A percentile compares a stretch with the other conserved stretches of the same genome.
Evolutionary conservation across 2,888 invertebrate species (phyloP).

Genomic region (Cheilosia grossa): DNA sequence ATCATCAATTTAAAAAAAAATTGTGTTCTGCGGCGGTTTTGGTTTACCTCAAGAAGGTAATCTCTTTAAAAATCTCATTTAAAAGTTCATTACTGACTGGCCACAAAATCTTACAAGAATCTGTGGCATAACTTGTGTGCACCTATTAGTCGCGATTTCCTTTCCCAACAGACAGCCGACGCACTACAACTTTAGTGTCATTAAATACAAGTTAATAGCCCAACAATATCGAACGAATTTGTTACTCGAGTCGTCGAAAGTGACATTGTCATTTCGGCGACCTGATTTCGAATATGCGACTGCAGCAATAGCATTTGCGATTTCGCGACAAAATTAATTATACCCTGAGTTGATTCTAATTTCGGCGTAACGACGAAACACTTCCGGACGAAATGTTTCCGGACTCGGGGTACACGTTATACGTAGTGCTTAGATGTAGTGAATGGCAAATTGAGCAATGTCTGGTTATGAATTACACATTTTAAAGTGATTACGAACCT

Average conservation of each 20-base stretch:
- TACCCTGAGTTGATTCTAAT: slow-evolving; percentile 70
- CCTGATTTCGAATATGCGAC: slow-evolving; percentile 53
- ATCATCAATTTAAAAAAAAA: no score
- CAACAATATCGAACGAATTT: slow-evolving; percentile 18
- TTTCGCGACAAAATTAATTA: slow-evolving; percentile 71
- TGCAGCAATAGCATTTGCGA: slow-evolving; percentile 50
- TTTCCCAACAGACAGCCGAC: slow-evolving; percentile 5
- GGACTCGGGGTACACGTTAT: neutral
- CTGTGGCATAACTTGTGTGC: neutral
- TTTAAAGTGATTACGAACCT: slow-evolving; percentile 65
- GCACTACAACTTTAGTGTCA: slow-evolving; percentile 22
- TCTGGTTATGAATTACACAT: slow-evolving; percentile 64
- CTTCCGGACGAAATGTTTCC: slow-evolving; percentile 55
- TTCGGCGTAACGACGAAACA: slow-evolving; percentile 63
- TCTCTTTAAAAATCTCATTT: no score
- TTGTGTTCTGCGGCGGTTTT: no score
- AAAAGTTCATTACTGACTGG: no score
- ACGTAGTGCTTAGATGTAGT: neutral
- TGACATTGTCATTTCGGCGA: slow-evolving; percentile 31
- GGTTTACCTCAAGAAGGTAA: no score
- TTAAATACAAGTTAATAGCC: slow-evolving; percentile 61
- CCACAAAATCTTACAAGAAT: neutral
- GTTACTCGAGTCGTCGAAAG: slow-evolving; percentile 6
- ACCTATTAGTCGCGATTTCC: neutral
- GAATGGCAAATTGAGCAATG: slow-evolving; percentile 30